A percentile compares a stretch with the other conserved stretches of the same genome.
Evolutionary conservation across 2,888 invertebrate genomes (phyloP).

Genomic region (Rhingia campestris): DNA sequence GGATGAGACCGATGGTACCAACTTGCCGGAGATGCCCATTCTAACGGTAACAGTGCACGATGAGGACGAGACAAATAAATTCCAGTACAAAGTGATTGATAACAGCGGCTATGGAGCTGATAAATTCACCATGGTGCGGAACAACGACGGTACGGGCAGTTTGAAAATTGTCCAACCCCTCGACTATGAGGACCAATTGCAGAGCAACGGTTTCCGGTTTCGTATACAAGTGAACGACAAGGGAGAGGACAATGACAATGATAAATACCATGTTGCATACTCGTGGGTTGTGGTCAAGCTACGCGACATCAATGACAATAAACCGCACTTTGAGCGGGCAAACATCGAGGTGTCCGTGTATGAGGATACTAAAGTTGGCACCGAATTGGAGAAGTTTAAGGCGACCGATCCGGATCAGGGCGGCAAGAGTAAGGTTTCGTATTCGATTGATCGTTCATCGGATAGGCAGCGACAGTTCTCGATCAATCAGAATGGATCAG

Average conservation of each 20-base stretch:
- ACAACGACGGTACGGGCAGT: conserved; percentile 97
- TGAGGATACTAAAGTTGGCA: conserved; percentile 96
- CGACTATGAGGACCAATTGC: conserved; percentile 96
- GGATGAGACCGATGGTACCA: conserved; percentile 96
- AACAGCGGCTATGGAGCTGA: conserved; percentile 97
- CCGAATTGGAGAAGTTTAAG: conserved; percentile 95
- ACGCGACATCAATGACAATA: conserved; percentile 98
- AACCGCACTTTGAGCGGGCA: conserved; percentile 95
- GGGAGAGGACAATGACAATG: conserved; percentile 97
- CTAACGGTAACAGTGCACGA: conserved; percentile 97
- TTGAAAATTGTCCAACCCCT: conserved; percentile 97
- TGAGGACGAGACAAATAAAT: conserved; percentile 97
- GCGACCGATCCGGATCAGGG: conserved; percentile 98
- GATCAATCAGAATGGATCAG: conserved; percentile 96
- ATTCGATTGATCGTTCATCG: conserved; percentile 95
- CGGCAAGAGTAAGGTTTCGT: conserved; percentile 94
- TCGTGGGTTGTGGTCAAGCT: conserved; percentile 97
- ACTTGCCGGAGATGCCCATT: conserved; percentile 96
- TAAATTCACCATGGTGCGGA: conserved; percentile 98
- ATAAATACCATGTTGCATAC: conserved; percentile 98
- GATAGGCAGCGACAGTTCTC: conserved; percentile 96
- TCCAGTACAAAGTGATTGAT: conserved; percentile 96
- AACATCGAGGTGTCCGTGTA: conserved; percentile 95
- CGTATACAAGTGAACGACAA: conserved; percentile 97
- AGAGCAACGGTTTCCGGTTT: conserved; percentile 97